Base-by-base conservation (phyloP, 2,113 vertebrate genomes). In the Oceanodroma tethys region DNA sequence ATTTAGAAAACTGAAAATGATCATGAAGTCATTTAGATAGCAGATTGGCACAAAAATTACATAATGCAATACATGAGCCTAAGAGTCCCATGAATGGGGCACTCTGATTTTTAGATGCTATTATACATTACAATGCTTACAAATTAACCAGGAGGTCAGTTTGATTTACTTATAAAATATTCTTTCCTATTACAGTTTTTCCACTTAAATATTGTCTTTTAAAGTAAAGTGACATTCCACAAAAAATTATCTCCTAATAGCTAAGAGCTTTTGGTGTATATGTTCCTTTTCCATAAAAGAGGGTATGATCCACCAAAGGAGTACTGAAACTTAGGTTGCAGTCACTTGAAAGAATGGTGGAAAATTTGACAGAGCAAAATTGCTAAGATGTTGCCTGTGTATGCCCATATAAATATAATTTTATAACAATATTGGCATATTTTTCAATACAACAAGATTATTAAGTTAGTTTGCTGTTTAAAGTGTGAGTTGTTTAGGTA, bases 31-130 rank as follows among this genome's bases (percentile, higher is more conserved):
- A 38, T 65, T 79, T 30, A 59, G 19, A 34, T 20, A 66, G 19
- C 42, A 74, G 20, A 30, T 18, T 47, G 40, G 20, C 43, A 80
- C 25, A 67, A 59, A 56, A 47, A 26, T 26, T 53, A 21, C 11
- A 7, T 40, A 70, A 40, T 0, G 1, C 1, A 0, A 52, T 40
- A 45, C 18, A 38, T 29, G 4, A 45, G 11, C 7, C 9, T 34
- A 50, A 36, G 50, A 50, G 53, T 15, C 17, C 34, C 11, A 6
- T 59, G 45, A 81, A 53, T 5, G 29, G 16, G 11, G 47, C 55
- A 53, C 27, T 45, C 29, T 25, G 32, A 47, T 43, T 38, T 76
- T 66, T 30, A 73, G 59, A 67, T 30, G 59, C 12, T 80, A 17
- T 40, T 73, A 52, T 13, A 12, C 18, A 67, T 67, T 36, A 59